A percentile compares a stretch with the other conserved stretches of the same genome.
Conservation (phyloP, 2,113 vertebrate species). For the Passerina amoena region DNA sequence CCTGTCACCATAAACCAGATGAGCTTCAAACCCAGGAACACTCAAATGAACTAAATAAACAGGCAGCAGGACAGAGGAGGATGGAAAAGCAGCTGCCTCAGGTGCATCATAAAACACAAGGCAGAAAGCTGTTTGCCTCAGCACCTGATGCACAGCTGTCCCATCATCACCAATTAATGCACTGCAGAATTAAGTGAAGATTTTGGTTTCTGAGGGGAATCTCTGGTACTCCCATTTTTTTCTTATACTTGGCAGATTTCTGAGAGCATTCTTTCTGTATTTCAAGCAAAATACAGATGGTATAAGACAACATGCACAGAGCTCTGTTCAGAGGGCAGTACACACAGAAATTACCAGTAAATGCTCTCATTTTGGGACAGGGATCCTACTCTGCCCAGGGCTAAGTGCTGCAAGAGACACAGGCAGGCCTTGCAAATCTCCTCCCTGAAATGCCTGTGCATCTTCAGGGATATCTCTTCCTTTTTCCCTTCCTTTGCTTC, state of each 20-base stretch:
- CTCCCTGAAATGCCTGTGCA: not conserved
- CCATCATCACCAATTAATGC: not conserved
- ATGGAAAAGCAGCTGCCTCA: not conserved
- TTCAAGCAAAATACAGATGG: not conserved
- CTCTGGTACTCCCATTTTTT: not conserved
- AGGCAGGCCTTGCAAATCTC: not conserved
- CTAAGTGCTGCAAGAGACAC: not conserved
- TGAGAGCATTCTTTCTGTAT: not conserved
- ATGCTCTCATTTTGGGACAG: not conserved
- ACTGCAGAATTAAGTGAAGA: not conserved
- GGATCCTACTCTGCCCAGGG: not conserved
- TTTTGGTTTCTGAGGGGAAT: not conserved
- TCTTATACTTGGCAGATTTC: not conserved
- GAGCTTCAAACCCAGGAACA: not conserved
- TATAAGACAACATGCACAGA: not conserved
- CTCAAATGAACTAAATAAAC: not conserved
- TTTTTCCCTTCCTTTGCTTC: not conserved
- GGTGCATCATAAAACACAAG: not conserved
- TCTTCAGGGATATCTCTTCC: not conserved
- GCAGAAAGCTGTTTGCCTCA: constrained; percentile 39
- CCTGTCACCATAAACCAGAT: constrained; percentile 6
- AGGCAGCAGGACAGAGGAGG: not conserved
- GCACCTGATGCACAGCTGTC: constrained; percentile 19
- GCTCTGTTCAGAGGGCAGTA: not conserved
- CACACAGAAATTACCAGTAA: not conserved